Evolutionary conservation across 2,113 vertebrate species (phyloP).

Genomic region (Seriola quinqueradiata): DNA sequence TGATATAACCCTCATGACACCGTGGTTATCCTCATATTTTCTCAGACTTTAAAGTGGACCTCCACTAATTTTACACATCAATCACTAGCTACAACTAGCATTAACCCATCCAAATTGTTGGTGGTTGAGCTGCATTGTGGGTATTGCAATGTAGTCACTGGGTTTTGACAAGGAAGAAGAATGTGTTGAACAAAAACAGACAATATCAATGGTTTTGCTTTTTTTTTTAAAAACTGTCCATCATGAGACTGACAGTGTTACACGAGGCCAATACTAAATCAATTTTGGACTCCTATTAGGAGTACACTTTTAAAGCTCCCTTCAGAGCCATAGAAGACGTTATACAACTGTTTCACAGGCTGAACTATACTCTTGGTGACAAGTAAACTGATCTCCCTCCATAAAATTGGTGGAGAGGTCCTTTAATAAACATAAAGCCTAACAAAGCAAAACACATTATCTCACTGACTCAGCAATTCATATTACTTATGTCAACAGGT

Average conservation of each 20-base stretch:
- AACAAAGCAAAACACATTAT: constrained; percentile 26
- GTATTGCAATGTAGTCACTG: neutral
- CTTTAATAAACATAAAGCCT: constrained; percentile 41
- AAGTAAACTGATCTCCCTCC: constrained; percentile 8
- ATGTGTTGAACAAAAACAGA: neutral
- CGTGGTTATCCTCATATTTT: too few species aligned
- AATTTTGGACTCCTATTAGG: neutral
- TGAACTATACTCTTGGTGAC: neutral
- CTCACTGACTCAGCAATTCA: constrained; percentile 14
- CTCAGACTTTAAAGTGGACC: too few species aligned
- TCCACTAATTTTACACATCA: too few species aligned
- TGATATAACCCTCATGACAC: neutral
- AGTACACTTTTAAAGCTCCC: neutral
- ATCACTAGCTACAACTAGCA: neutral
- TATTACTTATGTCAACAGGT: constrained; percentile 31
- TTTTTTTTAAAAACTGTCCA: too few species aligned
- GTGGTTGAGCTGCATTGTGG: neutral
- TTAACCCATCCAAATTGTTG: neutral
- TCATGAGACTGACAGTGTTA: neutral
- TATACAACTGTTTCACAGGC: neutral
- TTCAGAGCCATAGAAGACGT: neutral
- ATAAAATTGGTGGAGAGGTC: neutral
- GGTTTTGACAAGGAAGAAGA: neutral
- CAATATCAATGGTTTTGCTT: neutral
- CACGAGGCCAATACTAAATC: neutral